phyloP scores from a whole-genome alignment of 2,888 invertebrate genomes.

The Tortricodes alternella region DNA sequence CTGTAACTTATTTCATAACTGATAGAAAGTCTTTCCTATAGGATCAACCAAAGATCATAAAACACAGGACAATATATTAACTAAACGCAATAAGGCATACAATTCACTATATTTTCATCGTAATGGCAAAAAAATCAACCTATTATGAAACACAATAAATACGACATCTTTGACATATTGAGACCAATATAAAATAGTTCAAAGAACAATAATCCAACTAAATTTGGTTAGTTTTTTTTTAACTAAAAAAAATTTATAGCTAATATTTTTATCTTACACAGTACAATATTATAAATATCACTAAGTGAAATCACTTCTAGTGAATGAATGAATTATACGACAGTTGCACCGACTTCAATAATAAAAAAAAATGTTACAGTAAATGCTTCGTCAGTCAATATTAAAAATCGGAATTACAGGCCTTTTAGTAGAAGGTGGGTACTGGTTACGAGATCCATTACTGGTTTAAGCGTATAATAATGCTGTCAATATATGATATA shows the following conservation, averaged over 20 bases:
- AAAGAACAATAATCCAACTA: conserved; percentile 57
- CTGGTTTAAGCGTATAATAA: too few species aligned
- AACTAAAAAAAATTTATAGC: conserved; percentile 52
- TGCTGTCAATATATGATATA: too few species aligned
- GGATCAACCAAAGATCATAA: conserved; percentile 1
- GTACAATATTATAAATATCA: conserved; percentile 65
- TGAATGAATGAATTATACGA: conserved; percentile 34
- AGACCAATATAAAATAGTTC: conserved; percentile 70
- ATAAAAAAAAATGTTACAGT: conserved; percentile 10
- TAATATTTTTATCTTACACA: conserved; percentile 60
- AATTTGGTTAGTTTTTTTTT: conserved; percentile 70
- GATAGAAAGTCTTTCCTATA: background rate
- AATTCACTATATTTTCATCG: conserved; percentile 36
- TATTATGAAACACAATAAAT: conserved; percentile 49
- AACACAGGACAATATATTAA: background rate
- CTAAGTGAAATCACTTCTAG: conserved; percentile 60
- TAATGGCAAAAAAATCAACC: conserved; percentile 42
- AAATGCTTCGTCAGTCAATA: conserved; percentile 32
- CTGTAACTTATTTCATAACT: too few species aligned
- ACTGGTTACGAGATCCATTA: too few species aligned
- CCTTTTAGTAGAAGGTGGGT: too few species aligned
- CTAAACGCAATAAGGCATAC: conserved; percentile 34
- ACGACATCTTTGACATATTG: conserved; percentile 76
- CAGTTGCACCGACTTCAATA: conserved; percentile 3
- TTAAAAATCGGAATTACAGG: conserved; percentile 16